Percentiles rank a stretch among this genome's conserved stretches.
phyloP scores from a whole-genome alignment of 35 echinoderm and acorn worm genomes.

The Anneissia japonica region DNA sequence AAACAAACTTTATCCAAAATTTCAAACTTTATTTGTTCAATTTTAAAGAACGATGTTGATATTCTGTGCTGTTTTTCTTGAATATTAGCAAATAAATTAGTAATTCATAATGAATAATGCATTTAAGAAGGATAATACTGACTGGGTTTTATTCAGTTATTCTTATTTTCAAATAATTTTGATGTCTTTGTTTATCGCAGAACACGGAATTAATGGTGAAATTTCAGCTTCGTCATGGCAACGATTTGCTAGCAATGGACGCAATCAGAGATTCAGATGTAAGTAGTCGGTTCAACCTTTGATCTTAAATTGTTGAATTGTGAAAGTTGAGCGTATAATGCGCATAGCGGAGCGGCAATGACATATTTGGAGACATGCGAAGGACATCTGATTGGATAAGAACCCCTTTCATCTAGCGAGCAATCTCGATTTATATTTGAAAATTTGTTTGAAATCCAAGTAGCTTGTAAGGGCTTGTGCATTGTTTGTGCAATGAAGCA shows the following conservation, averaged over 20 bases:
- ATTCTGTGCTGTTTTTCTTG: too few species aligned
- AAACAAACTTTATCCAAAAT: too few species aligned
- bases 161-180: background rate
- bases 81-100: too few species aligned
- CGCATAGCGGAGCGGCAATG: too few species aligned
- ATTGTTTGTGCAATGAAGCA: background rate
- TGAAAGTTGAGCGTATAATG: too few species aligned
- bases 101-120: too few species aligned
- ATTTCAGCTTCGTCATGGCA: slow-evolving; percentile 92
- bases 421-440: background rate
- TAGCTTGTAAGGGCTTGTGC: background rate
- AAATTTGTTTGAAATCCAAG: background rate
- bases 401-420: background rate
- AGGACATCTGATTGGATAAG: background rate
- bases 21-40: too few species aligned
- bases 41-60: too few species aligned
- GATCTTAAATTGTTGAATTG: too few species aligned
- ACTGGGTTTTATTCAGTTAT: too few species aligned
- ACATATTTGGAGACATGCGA: background rate
- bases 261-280: slow-evolving; percentile 74
- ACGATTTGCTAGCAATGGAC: slow-evolving; percentile 92
- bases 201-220: slow-evolving; percentile 80
- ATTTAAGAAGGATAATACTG: too few species aligned
- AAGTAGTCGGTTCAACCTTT: slow-evolving; percentile 28
- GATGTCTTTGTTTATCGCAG: slow-evolving; percentile 33